Conservation (phyloP, 2,797 vertebrate species). For the Pipistrellus pygmaeus region DNA sequence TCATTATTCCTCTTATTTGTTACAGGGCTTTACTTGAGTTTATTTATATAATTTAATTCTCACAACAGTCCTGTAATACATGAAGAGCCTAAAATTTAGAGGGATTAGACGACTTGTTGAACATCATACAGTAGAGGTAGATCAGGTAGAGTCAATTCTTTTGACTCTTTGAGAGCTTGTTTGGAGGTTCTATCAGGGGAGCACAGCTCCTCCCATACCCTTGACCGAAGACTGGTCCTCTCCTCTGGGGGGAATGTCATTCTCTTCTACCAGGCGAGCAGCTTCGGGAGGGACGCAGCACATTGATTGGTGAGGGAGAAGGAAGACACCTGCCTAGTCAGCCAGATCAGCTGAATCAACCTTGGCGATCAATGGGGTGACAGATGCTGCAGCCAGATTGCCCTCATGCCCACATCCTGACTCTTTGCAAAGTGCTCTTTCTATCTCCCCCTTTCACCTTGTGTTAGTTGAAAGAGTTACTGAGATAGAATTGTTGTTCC, state of each 20-base stretch:
- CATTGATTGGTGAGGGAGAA: too few relatives aligned
- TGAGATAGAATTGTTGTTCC: not conserved
- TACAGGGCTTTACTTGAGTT: not conserved
- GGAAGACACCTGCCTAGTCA: too few relatives aligned
- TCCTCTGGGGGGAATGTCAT: too few relatives aligned
- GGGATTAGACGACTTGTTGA: not conserved
- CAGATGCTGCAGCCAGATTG: too few relatives aligned
- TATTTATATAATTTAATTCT: conserved; percentile 1
- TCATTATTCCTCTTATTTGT: conserved; percentile 16
- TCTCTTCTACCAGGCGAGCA: too few relatives aligned
- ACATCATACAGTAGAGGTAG: not conserved
- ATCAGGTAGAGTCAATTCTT: not conserved
- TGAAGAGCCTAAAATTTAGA: not conserved
- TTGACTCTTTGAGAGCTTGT: not conserved
- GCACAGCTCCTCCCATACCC: too few relatives aligned
- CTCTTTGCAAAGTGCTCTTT: not conserved
- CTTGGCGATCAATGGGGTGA: too few relatives aligned
- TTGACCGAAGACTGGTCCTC: too few relatives aligned
- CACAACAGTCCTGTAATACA: not conserved
- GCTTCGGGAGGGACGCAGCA: too few relatives aligned
- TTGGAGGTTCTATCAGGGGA: too few relatives aligned
- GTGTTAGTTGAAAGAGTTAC: not conserved
- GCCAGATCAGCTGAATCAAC: too few relatives aligned
- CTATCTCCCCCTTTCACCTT: not conserved
- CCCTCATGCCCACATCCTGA: not conserved